These are phyloP conservation scores for Parnassius orleans DNA, from an alignment of 2,888 invertebrate species.

Conservation along the genomic window DNA sequence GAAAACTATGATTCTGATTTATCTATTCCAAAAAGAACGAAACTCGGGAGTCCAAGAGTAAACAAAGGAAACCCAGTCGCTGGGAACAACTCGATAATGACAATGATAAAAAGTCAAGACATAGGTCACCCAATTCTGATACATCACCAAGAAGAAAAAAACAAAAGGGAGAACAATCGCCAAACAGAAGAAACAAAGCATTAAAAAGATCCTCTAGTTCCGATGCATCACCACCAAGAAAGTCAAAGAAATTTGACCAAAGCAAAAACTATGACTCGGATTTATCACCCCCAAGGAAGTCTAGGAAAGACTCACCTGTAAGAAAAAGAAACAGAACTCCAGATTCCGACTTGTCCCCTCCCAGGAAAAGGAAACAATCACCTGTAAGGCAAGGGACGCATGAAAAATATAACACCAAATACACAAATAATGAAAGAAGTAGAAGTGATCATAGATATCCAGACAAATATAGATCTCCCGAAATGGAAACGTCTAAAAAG, in stretches of 20 bases:
- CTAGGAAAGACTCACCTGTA: conserved; percentile 35
- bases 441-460: conserved; percentile 13
- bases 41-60: conserved; percentile 35
- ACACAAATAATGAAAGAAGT: conserved; percentile 17
- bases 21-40: conserved; percentile 40
- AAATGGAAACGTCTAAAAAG: conserved; percentile 3
- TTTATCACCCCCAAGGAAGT: conserved; percentile 50
- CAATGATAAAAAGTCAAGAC: conserved; percentile 22
- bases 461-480: conserved; percentile 11
- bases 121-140: conserved; percentile 23
- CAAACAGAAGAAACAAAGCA: conserved; percentile 17
- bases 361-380: conserved; percentile 39
- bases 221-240: conserved; percentile 43
- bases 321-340: conserved; percentile 27
- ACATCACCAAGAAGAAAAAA: conserved; percentile 31
- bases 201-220: conserved; percentile 31
- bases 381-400: conserved; percentile 28
- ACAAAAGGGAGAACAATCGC: conserved; percentile 22
- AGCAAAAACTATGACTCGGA: conserved; percentile 42
- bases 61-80: conserved; percentile 45
- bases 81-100: conserved; percentile 43
- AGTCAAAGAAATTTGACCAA: conserved; percentile 30
- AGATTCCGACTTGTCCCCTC: conserved; percentile 56
- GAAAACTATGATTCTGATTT: conserved; percentile 39
- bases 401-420: conserved; percentile 11